Evolutionary conservation across 1,140 invertebrate genomes (phyloP).

Genomic region (Asbolus verrucosus): DNA sequence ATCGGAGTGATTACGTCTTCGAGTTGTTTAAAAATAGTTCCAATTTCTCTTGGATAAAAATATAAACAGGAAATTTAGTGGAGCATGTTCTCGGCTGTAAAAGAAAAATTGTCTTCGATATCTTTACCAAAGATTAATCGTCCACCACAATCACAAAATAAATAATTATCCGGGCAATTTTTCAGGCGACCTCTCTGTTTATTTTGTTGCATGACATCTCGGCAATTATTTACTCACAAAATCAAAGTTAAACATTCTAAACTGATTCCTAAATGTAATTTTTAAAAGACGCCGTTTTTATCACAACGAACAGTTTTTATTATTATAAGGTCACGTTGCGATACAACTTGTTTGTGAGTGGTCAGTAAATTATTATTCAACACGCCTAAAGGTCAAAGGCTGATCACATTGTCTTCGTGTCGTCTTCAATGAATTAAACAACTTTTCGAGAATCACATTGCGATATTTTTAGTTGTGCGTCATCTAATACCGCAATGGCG

Average conservation of each 20-base stretch:
- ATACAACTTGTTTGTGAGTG: slow-evolving; percentile 22
- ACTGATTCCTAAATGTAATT: too few relatives aligned
- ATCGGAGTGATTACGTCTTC: neutral
- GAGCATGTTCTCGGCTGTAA: neutral
- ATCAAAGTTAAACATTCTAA: neutral
- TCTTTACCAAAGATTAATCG: neutral
- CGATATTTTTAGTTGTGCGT: slow-evolving; percentile 10
- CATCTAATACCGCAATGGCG: slow-evolving; percentile 1
- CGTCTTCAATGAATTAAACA: slow-evolving; percentile 2
- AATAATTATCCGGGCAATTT: neutral
- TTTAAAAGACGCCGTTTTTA: slow-evolving; percentile 6
- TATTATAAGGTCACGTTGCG: slow-evolving; percentile 11
- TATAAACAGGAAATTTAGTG: slow-evolving; percentile 5
- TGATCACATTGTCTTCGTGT: neutral
- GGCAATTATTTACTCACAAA: slow-evolving; percentile 3
- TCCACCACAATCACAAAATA: too few relatives aligned
- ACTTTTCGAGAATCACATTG: neutral
- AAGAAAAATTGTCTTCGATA: slow-evolving; percentile 7
- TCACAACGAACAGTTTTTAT: neutral
- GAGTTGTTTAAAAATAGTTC: slow-evolving; percentile 9
- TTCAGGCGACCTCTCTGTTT: too few relatives aligned
- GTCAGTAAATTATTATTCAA: slow-evolving; percentile 31
- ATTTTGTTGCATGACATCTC: slow-evolving; percentile 3
- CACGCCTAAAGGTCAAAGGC: slow-evolving; percentile 28
- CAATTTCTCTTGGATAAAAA: slow-evolving; percentile 1